Conservation (phyloP, 2,113 vertebrate species). For the Carassius carassius region DNA sequence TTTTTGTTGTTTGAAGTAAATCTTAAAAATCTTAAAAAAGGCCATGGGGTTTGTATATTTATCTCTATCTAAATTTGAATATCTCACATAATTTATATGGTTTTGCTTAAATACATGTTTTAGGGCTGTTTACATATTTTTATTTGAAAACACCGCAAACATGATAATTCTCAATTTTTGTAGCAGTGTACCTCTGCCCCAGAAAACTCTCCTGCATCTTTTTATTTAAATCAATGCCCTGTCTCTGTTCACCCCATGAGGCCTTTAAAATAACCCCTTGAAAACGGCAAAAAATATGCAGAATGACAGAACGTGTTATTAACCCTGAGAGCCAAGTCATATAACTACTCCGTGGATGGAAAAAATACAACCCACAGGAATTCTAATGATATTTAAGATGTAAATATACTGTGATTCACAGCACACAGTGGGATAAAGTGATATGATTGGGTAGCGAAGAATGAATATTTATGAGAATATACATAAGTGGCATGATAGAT, state of each 20-base stretch:
- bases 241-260: neutral
- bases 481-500: neutral
- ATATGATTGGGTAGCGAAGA: neutral
- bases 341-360: neutral
- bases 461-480: slow-evolving; percentile 24
- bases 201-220: neutral
- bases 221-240: slow-evolving; percentile 29
- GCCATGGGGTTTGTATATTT: no score
- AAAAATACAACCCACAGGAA: neutral
- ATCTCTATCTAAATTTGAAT: no score
- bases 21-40: neutral
- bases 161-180: neutral
- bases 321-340: slow-evolving; percentile 16
- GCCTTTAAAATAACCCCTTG: slow-evolving; percentile 5
- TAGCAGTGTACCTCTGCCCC: neutral
- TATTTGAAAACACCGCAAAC: neutral
- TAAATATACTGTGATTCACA: neutral
- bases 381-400: neutral
- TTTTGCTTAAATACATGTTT: neutral
- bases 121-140: neutral
- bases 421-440: neutral
- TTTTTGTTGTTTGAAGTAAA: neutral
- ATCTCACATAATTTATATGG: neutral
- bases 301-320: neutral
- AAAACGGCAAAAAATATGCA: neutral